A percentile compares a stretch with the other conserved stretches of the same genome.
These are phyloP conservation scores for Macquaria ambigua DNA, from an alignment of 2,113 vertebrate species.

Conservation along the genomic window DNA sequence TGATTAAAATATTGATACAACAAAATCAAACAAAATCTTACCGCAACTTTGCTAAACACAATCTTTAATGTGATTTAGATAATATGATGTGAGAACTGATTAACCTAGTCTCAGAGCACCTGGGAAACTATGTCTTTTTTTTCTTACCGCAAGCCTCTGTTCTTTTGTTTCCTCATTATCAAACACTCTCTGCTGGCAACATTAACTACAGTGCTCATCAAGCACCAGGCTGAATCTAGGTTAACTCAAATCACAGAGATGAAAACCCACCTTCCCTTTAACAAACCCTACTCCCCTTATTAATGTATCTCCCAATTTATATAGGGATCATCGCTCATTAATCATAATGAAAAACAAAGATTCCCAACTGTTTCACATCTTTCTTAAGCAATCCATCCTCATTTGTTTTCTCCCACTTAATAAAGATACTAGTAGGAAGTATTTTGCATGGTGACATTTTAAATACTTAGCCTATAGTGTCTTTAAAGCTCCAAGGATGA, in stretches of 20 bases:
- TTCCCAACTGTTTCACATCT: conserved; percentile 49
- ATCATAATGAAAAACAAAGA: conserved; percentile 62
- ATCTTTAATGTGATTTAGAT: conserved; percentile 5
- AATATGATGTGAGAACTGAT: conserved; percentile 11
- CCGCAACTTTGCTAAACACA: background rate
- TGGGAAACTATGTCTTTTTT: background rate
- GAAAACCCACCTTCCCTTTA: conserved; percentile 42
- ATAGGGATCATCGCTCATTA: conserved; percentile 59
- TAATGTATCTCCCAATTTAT: conserved; percentile 36
- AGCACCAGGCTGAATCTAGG: conserved; percentile 43
- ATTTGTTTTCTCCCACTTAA: conserved; percentile 47
- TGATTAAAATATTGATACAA: background rate
- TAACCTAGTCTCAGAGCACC: conserved; percentile 25
- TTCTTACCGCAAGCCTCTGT: background rate
- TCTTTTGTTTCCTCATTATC: conserved; percentile 35
- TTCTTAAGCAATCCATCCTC: conserved; percentile 48
- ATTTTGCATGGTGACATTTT: conserved; percentile 37
- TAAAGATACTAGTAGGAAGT: conserved; percentile 18
- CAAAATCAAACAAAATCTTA: background rate
- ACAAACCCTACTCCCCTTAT: conserved; percentile 36
- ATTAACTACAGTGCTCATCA: conserved; percentile 23
- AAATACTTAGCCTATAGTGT: background rate
- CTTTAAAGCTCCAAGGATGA: conserved; percentile 2
- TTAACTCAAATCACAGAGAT: conserved; percentile 54
- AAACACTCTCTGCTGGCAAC: conserved; percentile 38